Base-by-base conservation (phyloP, 1,140 invertebrate species). In the Aporrectodea caliginosa region DNA sequence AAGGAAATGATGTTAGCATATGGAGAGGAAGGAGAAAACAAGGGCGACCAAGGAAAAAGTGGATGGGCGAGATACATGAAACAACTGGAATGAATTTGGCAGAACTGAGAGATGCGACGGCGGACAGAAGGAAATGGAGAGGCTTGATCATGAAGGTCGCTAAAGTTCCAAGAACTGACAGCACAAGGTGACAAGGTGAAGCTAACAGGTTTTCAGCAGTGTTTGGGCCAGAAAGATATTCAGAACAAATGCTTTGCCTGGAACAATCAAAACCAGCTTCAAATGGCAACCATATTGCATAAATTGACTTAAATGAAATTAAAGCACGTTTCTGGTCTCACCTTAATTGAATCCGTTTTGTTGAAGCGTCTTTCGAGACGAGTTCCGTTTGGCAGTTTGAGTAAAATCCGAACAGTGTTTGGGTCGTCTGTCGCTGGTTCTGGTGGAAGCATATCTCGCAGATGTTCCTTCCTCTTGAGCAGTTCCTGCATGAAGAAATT, bases 311-410 rank as follows among this genome's bases (percentile, higher is more conserved):
- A n/a, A n/a, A n/a, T n/a, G n/a, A n/a, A n/a, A n/a, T n/a, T n/a
- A n/a, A n/a, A n/a, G n/a, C n/a, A n/a, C n/a, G n/a, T n/a, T n/a
- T n/a, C n/a, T n/a, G n/a, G n/a, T 74, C 73, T 77, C 77, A 87
- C 90, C 86, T 91, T 88, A 75, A 90, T 89, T 72, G 93, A 94
- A 88, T 96, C 90, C 29, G 91, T 90, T 84, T 92, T 91, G 14
- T 92, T 90, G 89, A 98, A 99, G 81, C 95, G 90, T 80, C 96
- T 89, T 84, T 96, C 95, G 71, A 98, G 90, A 29, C 95, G 90
- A 78, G 91, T 92, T 70, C 96, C 96, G 85, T 92, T 92, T 0
- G 95, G 95, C 80, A 98, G 90, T 87, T 97, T 97, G 83, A 98
- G 93, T 77, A 97, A 92, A 70, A 98, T 91, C 84, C 92, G 92